phyloP scores from a whole-genome alignment of 37 sponge, comb jelly and placozoan species.

The Chondrosia reniformis region DNA sequence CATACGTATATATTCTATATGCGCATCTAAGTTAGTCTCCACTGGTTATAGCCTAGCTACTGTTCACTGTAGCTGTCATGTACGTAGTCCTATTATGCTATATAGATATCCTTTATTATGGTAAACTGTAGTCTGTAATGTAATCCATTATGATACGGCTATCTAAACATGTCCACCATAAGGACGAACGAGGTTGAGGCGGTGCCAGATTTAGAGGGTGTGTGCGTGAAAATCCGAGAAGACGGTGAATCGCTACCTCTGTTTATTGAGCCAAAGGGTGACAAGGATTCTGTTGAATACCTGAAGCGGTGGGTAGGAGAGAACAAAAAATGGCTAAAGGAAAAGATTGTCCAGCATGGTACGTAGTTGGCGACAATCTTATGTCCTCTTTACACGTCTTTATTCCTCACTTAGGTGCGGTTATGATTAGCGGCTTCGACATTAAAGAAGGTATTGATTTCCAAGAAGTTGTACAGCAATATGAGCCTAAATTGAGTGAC shows the following conservation, averaged over 20 bases:
- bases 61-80: no score
- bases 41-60: no score
- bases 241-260: slow-evolving; percentile 60
- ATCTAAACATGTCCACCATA: no score
- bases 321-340: slow-evolving; percentile 46
- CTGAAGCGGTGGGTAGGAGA: slow-evolving; percentile 40
- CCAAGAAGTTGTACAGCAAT: slow-evolving; percentile 33
- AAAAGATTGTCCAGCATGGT: slow-evolving; percentile 57
- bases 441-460: slow-evolving; percentile 40
- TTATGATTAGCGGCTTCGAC: slow-evolving; percentile 55
- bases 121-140: no score
- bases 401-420: slow-evolving; percentile 33
- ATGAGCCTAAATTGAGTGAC: slow-evolving; percentile 40
- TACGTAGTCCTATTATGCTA: no score
- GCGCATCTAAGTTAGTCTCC: no score
- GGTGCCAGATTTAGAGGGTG: no score
- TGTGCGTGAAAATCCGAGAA: background rate
- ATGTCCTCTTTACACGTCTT: background rate
- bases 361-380: background rate
- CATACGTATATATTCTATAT: no score
- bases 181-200: no score
- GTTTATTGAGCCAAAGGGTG: slow-evolving; percentile 35
- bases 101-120: no score
- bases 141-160: no score
- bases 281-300: slow-evolving; percentile 31